These are phyloP conservation scores for Saccopteryx bilineata DNA, from an alignment of 2,113 vertebrate species.

Conservation along the genomic window DNA sequence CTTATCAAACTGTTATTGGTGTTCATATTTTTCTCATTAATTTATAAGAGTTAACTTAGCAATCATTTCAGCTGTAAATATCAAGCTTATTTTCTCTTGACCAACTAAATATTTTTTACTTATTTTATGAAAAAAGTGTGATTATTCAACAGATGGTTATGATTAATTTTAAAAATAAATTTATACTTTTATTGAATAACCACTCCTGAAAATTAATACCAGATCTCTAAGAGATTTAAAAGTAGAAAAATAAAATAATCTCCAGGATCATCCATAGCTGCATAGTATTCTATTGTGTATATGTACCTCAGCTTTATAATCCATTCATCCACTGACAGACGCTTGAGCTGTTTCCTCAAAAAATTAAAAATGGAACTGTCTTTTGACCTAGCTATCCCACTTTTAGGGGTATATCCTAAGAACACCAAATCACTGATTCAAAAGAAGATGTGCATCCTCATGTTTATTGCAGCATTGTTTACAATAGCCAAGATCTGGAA, in stretches of 20 bases:
- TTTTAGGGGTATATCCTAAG: no score
- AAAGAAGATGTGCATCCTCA: no score
- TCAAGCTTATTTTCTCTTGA: neutral
- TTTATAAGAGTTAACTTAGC: neutral
- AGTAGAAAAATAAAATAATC: neutral
- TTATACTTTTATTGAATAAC: conserved; percentile 2
- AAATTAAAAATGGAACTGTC: no score
- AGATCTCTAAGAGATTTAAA: neutral
- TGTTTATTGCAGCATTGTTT: no score
- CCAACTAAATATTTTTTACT: neutral
- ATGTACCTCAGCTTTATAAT: no score
- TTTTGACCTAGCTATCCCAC: no score
- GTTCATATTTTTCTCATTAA: neutral
- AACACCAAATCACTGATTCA: no score
- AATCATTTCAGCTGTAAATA: neutral
- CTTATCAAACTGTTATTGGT: neutral
- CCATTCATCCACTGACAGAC: no score
- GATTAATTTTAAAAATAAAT: neutral
- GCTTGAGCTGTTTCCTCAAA: no score
- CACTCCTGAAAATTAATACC: neutral
- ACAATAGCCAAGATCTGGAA: no score
- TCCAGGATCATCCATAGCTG: no score
- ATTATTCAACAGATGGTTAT: conserved; percentile 26
- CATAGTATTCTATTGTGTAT: no score
- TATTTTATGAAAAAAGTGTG: neutral